These are phyloP conservation scores for Platycercus adscitus DNA, from an alignment of 2,113 vertebrate genomes.

Conservation along the genomic window DNA sequence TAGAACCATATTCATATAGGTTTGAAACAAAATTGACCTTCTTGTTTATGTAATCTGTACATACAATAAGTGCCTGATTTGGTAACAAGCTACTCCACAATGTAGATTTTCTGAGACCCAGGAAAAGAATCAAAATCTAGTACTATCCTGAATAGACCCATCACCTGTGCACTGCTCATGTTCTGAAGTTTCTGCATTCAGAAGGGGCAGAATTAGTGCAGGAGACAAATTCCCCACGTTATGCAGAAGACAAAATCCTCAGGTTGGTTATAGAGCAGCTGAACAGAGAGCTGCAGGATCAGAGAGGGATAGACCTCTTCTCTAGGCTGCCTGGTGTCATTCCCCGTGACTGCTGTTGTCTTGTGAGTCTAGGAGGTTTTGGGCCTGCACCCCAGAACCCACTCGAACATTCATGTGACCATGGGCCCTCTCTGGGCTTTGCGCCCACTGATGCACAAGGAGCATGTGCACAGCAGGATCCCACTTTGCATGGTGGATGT, in stretches of 20 bases:
- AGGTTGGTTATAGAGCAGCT: neutral
- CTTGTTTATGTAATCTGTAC: constrained; percentile 63
- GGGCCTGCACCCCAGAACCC: neutral
- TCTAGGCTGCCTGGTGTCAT: fast-evolving
- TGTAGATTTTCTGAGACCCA: neutral
- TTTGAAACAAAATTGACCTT: constrained; percentile 69
- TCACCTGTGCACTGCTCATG: constrained; percentile 28
- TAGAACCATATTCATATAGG: constrained; percentile 36
- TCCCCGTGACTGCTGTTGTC: neutral
- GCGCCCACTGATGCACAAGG: neutral
- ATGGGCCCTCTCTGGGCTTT: neutral
- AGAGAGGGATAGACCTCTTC: neutral
- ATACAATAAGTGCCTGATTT: constrained; percentile 60
- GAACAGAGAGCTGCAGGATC: neutral
- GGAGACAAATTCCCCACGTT: neutral
- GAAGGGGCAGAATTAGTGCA: neutral
- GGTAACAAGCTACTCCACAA: constrained; percentile 47
- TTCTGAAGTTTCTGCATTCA: neutral
- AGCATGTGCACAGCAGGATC: neutral
- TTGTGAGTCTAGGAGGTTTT: neutral
- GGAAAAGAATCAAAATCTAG: neutral
- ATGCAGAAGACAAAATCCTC: neutral
- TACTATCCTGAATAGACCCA: neutral
- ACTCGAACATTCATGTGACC: neutral
- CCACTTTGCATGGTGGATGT: neutral